These are phyloP conservation scores for Dromius quadrimaculatus DNA, from an alignment of 2,888 invertebrate species.

Conservation along the genomic window DNA sequence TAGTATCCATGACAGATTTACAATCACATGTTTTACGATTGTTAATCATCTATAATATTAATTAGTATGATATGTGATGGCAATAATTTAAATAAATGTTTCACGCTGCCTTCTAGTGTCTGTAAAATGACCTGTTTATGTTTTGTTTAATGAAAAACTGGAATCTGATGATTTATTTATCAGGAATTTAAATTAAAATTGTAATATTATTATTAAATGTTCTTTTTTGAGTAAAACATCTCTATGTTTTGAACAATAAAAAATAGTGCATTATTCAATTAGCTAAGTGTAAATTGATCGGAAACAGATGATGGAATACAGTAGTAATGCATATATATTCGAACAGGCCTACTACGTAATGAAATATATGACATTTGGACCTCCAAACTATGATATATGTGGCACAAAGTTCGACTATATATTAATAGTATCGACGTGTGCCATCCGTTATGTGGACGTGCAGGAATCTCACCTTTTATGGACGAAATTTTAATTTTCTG, in stretches of 20 bases:
- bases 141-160: conserved; percentile 17
- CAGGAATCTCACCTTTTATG: too few species aligned
- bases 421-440: too few species aligned
- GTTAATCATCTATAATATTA: conserved; percentile 31
- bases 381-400: conserved; percentile 41
- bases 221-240: not conserved
- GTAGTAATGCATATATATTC: conserved; percentile 1
- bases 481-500: too few species aligned
- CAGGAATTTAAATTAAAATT: too few species aligned
- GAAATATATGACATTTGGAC: conserved; percentile 40
- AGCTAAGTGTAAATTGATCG: not conserved
- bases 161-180: conserved; percentile 35
- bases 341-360: conserved; percentile 34
- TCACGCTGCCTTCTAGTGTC: not conserved
- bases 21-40: conserved; percentile 25
- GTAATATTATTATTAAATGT: too few species aligned
- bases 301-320: not conserved
- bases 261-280: not conserved
- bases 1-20: conserved; percentile 6
- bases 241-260: not conserved
- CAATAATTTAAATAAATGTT: conserved; percentile 23
- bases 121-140: not conserved
- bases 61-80: conserved; percentile 24
- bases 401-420: conserved; percentile 35
- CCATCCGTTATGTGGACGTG: conserved; percentile 2